Conservation (phyloP, 2,888 invertebrate species). For the Leptopterna dolabrata region DNA sequence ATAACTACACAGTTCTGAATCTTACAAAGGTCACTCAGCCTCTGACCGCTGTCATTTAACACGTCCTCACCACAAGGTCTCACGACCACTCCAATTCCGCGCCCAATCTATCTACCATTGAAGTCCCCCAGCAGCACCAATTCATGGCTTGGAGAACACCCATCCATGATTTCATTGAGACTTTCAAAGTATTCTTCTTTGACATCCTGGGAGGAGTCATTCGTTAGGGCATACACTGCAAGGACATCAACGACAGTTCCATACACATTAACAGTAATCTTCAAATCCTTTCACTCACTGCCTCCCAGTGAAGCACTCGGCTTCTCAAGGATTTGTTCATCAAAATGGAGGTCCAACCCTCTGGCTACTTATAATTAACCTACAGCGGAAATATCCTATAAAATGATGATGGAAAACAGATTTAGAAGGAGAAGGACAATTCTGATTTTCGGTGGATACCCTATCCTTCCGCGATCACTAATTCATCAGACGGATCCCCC, state of each 20-base stretch:
- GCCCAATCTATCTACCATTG: neutral
- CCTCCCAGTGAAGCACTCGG: neutral
- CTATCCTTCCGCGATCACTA: no score
- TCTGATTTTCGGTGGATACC: no score
- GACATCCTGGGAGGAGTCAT: neutral
- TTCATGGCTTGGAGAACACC: neutral
- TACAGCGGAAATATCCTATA: no score
- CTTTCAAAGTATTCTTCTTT: neutral
- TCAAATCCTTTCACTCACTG: neutral
- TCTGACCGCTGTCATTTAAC: no score
- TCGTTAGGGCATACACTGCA: neutral
- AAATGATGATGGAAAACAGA: no score
- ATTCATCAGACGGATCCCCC: no score
- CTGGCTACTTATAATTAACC: no score
- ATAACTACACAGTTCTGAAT: neutral
- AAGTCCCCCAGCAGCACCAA: neutral
- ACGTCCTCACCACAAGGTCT: no score
- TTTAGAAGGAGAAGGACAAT: no score
- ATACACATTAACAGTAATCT: neutral
- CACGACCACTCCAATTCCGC: no score
- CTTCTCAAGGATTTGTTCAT: neutral
- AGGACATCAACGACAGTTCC: neutral
- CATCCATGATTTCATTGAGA: neutral
- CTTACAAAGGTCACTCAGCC: no score
- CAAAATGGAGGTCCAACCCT: neutral